Percentiles rank a stretch among this genome's conserved stretches.
phyloP scores from a whole-genome alignment of 1,140 invertebrate species.

The Aphis craccivora region DNA sequence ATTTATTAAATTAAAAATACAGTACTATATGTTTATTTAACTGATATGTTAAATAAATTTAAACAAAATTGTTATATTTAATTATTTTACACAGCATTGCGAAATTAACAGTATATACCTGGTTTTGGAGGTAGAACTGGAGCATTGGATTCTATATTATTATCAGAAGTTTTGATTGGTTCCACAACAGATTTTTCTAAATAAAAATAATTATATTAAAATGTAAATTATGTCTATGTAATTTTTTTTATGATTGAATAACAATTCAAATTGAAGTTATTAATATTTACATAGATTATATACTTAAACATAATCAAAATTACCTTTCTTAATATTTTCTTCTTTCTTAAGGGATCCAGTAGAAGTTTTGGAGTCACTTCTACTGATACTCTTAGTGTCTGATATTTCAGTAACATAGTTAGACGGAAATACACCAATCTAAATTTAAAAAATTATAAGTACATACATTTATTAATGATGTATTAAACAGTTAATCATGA shows the following conservation, averaged over 20 bases:
- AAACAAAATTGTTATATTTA: background rate
- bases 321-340: conserved; percentile 53
- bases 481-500: background rate
- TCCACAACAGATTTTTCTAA: conserved; percentile 36
- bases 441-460: conserved; percentile 33
- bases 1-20: background rate
- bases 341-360: conserved; percentile 48
- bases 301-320: background rate
- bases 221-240: background rate
- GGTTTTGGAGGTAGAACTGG: conserved; percentile 72
- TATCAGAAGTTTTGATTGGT: conserved; percentile 60
- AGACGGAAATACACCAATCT: conserved; percentile 87
- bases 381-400: conserved; percentile 58
- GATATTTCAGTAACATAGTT: conserved; percentile 86
- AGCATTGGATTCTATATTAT: conserved; percentile 59
- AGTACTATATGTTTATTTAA: background rate
- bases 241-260: background rate
- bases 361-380: conserved; percentile 58
- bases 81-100: background rate
- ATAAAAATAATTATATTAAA: background rate
- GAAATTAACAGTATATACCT: conserved; percentile 62
- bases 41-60: background rate
- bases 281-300: background rate
- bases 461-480: background rate
- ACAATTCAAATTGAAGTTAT: background rate